Evolutionary conservation across 2,888 invertebrate species (phyloP), one percentile per base, ranked within the genome.

Genomic region (Netelia melanura): DNA sequence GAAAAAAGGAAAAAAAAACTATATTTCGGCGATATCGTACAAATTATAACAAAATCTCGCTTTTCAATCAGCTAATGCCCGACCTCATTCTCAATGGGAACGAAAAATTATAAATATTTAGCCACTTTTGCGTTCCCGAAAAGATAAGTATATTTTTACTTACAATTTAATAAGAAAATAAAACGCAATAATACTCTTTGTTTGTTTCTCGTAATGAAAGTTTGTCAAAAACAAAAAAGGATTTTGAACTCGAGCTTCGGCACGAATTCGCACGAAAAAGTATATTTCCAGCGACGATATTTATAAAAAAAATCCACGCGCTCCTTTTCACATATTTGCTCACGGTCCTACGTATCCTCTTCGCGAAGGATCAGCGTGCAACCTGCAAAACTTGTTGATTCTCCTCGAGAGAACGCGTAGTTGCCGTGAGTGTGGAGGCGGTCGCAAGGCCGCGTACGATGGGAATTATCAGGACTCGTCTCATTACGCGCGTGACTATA

Each of bases 361-460:
- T 43, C 25, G n/a, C 23, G 9, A 62, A 54, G 52, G 44, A 68
- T 30, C 61, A 58, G 58, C 54, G 38, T 30, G 30, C 72, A 65
- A 44, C 10, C 17, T 43, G 64, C 44, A 44, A n/a, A 44, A 72
- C 65, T 80, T 67, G 72, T 80, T 79, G 79, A 72, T 79, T 71
- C 70, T 38, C n/a, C 11, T 17, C 38, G 38, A 17, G 9, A 74
- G 25, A 62, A 62, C 38, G 14, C 62, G 62, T 38, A n/a, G 14
- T 6, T 25, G 23, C 23, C 23, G 48, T 11, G 23, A 25, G 71
- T 21, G 72, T 64, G 54, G 61, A 44, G 65, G 54, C 68, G 30
- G 11, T 62, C 52, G 62, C 78, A 79, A 79, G 79, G 79, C 44
- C 79, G 79, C 56, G 43, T 11, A 44, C 54, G 64, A 64, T 54